These are phyloP conservation scores for Hydropotes inermis DNA, from an alignment of 2,113 vertebrate genomes.

Conservation along the genomic window DNA sequence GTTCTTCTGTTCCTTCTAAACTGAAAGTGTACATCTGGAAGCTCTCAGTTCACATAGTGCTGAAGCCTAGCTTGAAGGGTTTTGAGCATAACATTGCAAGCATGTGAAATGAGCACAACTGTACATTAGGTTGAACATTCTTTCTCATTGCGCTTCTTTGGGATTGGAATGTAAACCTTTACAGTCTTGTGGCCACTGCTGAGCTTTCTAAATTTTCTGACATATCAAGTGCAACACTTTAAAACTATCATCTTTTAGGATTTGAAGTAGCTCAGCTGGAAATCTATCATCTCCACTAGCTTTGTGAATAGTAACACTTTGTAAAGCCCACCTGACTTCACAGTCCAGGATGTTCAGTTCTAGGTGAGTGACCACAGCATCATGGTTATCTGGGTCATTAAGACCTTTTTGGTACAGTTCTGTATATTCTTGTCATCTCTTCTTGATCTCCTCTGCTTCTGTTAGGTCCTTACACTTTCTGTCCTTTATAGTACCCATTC, in stretches of 20 bases:
- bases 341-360: not conserved
- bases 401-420: not conserved
- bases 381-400: not conserved
- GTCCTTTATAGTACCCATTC: not conserved
- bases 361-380: not conserved
- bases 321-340: not conserved
- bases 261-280: not conserved
- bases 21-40: not conserved
- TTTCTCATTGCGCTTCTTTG: not conserved
- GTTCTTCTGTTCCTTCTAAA: not conserved
- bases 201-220: not conserved
- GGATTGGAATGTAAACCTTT: not conserved
- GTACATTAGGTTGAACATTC: not conserved
- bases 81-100: not conserved
- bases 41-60: not conserved
- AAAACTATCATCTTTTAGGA: not conserved
- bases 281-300: not conserved
- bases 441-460: not conserved
- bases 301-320: not conserved
- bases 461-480: not conserved
- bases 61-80: not conserved
- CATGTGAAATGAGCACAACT: not conserved
- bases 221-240: not conserved
- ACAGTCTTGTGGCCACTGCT: not conserved
- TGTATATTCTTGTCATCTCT: not conserved